A percentile compares a stretch with the other conserved stretches of the same genome.
Conservation (phyloP, 2,888 invertebrate species). For the Volucella inflata region DNA sequence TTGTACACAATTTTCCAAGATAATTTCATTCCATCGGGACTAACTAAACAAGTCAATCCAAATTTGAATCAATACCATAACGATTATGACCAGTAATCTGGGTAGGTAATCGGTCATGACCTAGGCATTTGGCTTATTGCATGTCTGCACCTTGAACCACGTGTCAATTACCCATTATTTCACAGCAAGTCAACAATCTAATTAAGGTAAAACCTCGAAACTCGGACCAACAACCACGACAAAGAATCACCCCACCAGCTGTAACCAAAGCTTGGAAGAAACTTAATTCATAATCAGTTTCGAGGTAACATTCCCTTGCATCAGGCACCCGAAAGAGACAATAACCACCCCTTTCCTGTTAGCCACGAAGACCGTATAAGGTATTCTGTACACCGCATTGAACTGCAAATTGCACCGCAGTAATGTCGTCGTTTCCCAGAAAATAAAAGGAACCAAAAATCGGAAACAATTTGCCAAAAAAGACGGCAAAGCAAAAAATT, state of each 20-base stretch:
- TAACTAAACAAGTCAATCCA: no score
- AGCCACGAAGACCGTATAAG: not conserved
- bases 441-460: conserved; percentile 17
- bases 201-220: no score
- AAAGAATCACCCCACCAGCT: not conserved
- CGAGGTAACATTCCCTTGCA: not conserved
- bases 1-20: no score
- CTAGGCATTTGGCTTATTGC: no score
- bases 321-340: not conserved
- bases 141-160: no score
- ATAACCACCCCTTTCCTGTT: conserved; percentile 11
- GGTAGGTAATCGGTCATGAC: no score
- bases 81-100: no score
- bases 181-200: no score
- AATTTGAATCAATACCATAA: no score
- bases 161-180: no score
- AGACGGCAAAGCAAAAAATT: conserved; percentile 8
- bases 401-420: conserved; percentile 44
- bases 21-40: no score
- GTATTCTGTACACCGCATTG: conserved; percentile 27
- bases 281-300: conserved; percentile 15
- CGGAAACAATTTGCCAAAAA: conserved; percentile 54
- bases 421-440: conserved; percentile 16
- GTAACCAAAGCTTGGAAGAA: not conserved
- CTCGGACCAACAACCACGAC: no score